Evolutionary conservation across 2,797 vertebrate genomes (phyloP).

Genomic region (Gobio occitaniae): DNA sequence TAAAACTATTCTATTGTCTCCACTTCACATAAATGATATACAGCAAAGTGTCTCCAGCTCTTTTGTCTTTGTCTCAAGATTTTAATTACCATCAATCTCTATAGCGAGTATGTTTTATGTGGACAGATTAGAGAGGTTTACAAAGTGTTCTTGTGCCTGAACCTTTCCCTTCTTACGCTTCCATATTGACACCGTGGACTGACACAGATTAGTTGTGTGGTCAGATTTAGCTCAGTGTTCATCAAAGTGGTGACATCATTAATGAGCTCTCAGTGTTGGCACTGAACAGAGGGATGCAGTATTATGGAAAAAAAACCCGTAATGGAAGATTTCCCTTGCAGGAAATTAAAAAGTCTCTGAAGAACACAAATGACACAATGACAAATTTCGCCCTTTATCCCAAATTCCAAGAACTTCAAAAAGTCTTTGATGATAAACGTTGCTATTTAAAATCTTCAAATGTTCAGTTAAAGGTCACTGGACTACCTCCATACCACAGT

Average conservation of each 20-base stretch:
- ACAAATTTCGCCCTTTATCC: not conserved
- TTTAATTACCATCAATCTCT: not conserved
- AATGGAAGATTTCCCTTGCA: not conserved
- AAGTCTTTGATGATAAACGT: not conserved
- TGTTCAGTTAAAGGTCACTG: slow-evolving; percentile 15
- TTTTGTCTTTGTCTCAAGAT: not conserved
- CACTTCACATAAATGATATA: not conserved
- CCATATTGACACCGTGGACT: slow-evolving; percentile 17
- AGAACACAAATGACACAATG: not conserved
- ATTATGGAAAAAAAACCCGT: not conserved
- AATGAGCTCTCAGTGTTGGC: slow-evolving; percentile 34
- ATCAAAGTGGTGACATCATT: slow-evolving; percentile 56
- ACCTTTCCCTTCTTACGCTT: not conserved
- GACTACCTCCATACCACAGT: not conserved
- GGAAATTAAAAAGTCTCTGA: not conserved
- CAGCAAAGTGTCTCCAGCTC: not conserved
- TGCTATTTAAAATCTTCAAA: slow-evolving; percentile 3
- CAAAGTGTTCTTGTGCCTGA: not conserved
- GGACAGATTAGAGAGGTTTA: not conserved
- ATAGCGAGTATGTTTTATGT: not conserved
- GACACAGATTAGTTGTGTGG: slow-evolving; percentile 41
- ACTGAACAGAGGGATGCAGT: not conserved
- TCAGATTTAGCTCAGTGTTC: slow-evolving; percentile 58
- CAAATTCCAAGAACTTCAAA: not conserved
- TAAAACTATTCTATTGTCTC: not conserved